Evolutionary conservation across 2,797 vertebrate species (phyloP).

Genomic region (Lutjanus campechanus): DNA sequence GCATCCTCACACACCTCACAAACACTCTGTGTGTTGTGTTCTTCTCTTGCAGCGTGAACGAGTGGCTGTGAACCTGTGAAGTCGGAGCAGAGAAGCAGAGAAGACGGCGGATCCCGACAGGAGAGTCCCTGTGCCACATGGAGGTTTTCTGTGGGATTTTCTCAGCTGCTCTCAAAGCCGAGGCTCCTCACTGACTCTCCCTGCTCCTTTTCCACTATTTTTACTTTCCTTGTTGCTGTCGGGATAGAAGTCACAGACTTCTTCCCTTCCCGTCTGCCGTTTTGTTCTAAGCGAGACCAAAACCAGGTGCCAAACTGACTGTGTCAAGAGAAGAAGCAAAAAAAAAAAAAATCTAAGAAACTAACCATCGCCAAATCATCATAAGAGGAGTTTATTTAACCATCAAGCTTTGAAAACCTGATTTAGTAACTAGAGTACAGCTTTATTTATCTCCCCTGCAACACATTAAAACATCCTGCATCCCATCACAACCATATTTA

Average conservation of each 20-base stretch:
- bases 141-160: slow-evolving; percentile 17
- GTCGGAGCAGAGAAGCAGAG: neutral
- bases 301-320: slow-evolving; percentile 80
- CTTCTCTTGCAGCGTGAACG: slow-evolving; percentile 65
- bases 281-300: slow-evolving; percentile 69
- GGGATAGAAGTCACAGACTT: slow-evolving; percentile 36
- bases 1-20: too few species aligned
- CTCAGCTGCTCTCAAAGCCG: slow-evolving; percentile 31
- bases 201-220: slow-evolving; percentile 6
- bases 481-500: slow-evolving; percentile 16
- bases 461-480: neutral
- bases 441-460: slow-evolving; percentile 2
- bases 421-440: slow-evolving; percentile 3
- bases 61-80: slow-evolving; percentile 19
- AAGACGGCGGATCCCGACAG: neutral
- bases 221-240: slow-evolving; percentile 6
- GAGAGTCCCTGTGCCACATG: slow-evolving; percentile 9
- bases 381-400: neutral
- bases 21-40: slow-evolving; percentile 16
- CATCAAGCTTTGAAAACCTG: neutral
- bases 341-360: slow-evolving; percentile 10
- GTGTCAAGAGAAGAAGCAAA: slow-evolving; percentile 76
- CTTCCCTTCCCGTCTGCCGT: slow-evolving; percentile 28
- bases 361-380: slow-evolving; percentile 13
- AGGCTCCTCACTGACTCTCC: slow-evolving; percentile 26